Evolutionary conservation across 2,888 invertebrate genomes (phyloP).

Genomic region (Pseudococcus viburni): DNA sequence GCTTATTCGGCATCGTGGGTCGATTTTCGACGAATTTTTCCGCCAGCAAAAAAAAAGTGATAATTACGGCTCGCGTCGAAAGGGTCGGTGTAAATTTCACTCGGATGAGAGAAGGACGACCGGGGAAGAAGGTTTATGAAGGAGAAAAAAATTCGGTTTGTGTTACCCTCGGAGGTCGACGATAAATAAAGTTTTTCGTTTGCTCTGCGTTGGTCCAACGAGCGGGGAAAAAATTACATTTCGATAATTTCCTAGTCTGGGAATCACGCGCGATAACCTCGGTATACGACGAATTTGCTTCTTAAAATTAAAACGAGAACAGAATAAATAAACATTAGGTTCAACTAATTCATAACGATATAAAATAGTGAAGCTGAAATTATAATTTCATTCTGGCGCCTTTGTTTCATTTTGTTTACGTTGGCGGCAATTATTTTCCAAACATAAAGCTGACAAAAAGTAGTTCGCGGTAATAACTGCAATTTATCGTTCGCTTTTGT

Average conservation of each 20-base stretch:
- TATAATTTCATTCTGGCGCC: slow-evolving; percentile 58
- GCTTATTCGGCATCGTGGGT: background rate
- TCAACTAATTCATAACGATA: slow-evolving; percentile 58
- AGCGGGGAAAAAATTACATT: slow-evolving; percentile 47
- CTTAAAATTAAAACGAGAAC: slow-evolving; percentile 55
- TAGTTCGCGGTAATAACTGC: slow-evolving; percentile 57
- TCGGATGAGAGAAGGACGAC: background rate
- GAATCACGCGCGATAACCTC: slow-evolving; percentile 39
- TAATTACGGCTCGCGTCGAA: background rate
- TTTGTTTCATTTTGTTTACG: slow-evolving; percentile 58
- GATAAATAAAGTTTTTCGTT: slow-evolving; percentile 19
- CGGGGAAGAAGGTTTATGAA: background rate
- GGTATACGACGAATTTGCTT: slow-evolving; percentile 14
- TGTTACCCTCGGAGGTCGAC: background rate
- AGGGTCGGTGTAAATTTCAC: background rate
- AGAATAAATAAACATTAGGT: slow-evolving; percentile 58
- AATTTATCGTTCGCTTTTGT: slow-evolving; percentile 58
- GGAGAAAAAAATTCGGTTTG: slow-evolving; percentile 19
- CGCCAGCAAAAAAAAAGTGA: background rate
- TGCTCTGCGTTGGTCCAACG: background rate
- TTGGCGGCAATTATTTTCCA: slow-evolving; percentile 58
- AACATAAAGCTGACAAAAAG: slow-evolving; percentile 56
- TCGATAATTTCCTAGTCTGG: slow-evolving; percentile 34
- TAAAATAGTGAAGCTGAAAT: slow-evolving; percentile 57
- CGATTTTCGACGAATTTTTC: background rate